Base-by-base conservation (phyloP, 2,113 vertebrate genomes). In the Catagonus wagneri region DNA sequence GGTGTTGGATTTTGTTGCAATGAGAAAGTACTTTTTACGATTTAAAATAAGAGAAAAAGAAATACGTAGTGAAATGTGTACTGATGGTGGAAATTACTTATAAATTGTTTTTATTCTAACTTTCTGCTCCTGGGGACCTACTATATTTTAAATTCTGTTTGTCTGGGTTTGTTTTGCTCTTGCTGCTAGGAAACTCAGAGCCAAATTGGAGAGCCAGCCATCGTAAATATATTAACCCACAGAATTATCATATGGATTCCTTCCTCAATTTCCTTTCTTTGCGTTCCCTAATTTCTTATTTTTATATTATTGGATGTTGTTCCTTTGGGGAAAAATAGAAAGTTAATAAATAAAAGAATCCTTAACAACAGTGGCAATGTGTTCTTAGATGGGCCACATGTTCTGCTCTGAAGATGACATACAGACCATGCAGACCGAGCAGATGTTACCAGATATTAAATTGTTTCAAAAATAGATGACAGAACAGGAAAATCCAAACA, bases 391-490 rank as follows among this genome's bases (percentile, higher is more conserved):
- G 0, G 60, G 93, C 27, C 97, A 71, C 58, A 29, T 79, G 94
- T 72, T 50, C 60, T 11, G 16, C 14, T 86, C 61, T 32, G 81
- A 68, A 58, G 25, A 83, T 91, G 72, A 93, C 78, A 93, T 56
- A 65, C 61, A 94, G 61, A 66, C 71, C 52, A 25, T 13, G 25
- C 71, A 36, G 34, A 20, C 50, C 1, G 7, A 34, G 78, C 90
- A 96, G 93, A 95, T 95, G 91, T 97, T 69, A 93, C 50, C 86
- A 96, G 89, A 95, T 90, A 96, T 58, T 93, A 95, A 93, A 95
- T 68, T 29, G 83, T 60, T 81, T 96, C 78, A 83, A 66, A 96
- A 96, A 93, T 16, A 95, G 93, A 95, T 89, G 95, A 93, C 72
- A 89, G 72, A 95, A 39, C 27, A 86, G 58, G 65, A 78, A 93